These are phyloP conservation scores for Temnothorax nylanderi DNA, from an alignment of 1,140 invertebrate species.

Conservation along the genomic window DNA sequence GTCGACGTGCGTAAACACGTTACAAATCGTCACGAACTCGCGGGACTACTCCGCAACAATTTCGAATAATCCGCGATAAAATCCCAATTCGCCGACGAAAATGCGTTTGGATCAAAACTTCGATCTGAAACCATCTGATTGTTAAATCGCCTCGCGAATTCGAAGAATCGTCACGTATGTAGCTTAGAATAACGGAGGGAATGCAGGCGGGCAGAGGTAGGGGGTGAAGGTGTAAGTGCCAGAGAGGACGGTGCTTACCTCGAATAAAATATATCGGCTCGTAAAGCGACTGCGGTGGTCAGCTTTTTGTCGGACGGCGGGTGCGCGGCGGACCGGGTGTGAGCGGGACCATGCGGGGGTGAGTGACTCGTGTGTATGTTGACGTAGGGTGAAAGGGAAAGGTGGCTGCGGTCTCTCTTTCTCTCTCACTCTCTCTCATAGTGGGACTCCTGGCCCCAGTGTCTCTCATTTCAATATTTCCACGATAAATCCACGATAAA, in stretches of 20 bases:
- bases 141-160: neutral
- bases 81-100: neutral
- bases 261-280: conserved; percentile 75
- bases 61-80: neutral
- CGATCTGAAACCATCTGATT: neutral
- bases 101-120: neutral
- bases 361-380: conserved; percentile 27
- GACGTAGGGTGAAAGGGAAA: conserved; percentile 34
- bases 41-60: neutral
- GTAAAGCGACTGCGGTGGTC: conserved; percentile 68
- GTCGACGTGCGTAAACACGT: neutral
- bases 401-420: neutral
- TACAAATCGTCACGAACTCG: neutral
- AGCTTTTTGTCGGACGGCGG: conserved; percentile 56
- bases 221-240: conserved; percentile 47
- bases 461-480: conserved; percentile 79
- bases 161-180: neutral
- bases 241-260: conserved; percentile 38
- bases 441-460: conserved; percentile 24
- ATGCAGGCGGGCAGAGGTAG: neutral
- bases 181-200: neutral
- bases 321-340: conserved; percentile 6
- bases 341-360: conserved; percentile 24
- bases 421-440: neutral
- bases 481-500: conserved; percentile 81